Evolutionary conservation across 2,113 vertebrate genomes (phyloP), one percentile per base, ranked within the genome.

Genomic region (Corydoras maculifer): DNA sequence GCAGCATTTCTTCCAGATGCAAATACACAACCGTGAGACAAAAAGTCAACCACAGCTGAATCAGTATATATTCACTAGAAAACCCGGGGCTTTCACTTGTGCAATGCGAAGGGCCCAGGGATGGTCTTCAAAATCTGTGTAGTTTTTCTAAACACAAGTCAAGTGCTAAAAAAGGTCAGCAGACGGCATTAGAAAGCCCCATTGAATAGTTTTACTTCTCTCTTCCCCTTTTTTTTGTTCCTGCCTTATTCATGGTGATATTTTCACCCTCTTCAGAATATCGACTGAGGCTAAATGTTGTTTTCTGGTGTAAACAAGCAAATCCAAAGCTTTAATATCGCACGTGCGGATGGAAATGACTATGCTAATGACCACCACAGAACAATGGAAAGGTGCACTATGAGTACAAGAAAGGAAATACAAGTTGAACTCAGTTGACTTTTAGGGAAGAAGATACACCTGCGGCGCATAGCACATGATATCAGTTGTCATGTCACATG

Each of bases 121-220:
- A 57, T 5, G 2, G 54, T 15, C 54, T 14, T n/a, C 5, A 8
- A 57, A n/a, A n/a, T n/a, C 14, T 43, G 35, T 43, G 15, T 43
- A 62, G 30, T 43, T 59, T 68, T 57, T 61, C 65, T 61, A 12
- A 30, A 55, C 13, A 53, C 11, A 3, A n/a, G 54, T 5, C 12
- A 64, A 59, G 60, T 69, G 43, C 53, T 57, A 14, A 57, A 14
- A n/a, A 3, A 57, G 54, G 13, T 57, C 54, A 57, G 13, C 29
- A 30, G 64, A 74, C 54, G 14, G 65, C 51, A 64, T 14, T 43
- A 59, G 35, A 77, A 74, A 74, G 25, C 51, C 68, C 68, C 62
- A 55, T n/a, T 63, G 12, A 62, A 48, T 9, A 29, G 30, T 77
- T 3, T 70, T 68, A 70, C 68, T 70, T 75, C 68, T 69, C 13